A percentile compares a stretch with the other conserved stretches of the same genome.
phyloP scores from a whole-genome alignment of 2,113 vertebrate species.

The Dasyprocta punctata region DNA sequence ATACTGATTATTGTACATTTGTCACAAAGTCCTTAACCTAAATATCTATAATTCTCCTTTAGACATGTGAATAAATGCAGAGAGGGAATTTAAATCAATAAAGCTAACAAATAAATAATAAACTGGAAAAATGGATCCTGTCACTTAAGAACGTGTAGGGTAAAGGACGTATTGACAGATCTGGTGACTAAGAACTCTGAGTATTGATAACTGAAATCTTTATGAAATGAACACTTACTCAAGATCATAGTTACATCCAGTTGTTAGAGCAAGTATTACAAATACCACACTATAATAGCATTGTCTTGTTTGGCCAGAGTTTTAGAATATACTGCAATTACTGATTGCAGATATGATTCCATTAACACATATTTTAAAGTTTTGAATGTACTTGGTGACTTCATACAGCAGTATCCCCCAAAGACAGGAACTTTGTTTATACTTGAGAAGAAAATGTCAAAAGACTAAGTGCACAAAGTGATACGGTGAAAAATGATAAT shows the following conservation, averaged over 20 bases:
- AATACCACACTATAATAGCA: neutral
- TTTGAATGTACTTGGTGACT: conserved; percentile 47
- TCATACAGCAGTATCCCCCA: neutral
- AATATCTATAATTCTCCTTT: neutral
- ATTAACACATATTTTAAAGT: conserved; percentile 53
- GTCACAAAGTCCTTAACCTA: conserved; percentile 44
- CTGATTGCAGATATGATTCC: neutral
- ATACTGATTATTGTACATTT: conserved; percentile 5
- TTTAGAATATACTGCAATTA: neutral
- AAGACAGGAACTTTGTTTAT: conserved; percentile 15
- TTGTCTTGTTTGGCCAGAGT: neutral
- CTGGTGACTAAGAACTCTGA: conserved; percentile 46
- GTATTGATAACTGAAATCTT: conserved; percentile 70
- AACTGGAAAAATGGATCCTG: conserved; percentile 68
- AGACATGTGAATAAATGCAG: conserved; percentile 48
- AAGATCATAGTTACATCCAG: conserved; percentile 56
- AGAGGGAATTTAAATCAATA: conserved; percentile 78
- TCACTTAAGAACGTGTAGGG: conserved; percentile 58
- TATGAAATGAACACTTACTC: conserved; percentile 60
- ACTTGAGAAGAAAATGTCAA: conserved; percentile 46
- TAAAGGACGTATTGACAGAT: conserved; percentile 63
- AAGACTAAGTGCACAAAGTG: conserved; percentile 20
- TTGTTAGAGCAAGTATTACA: neutral
- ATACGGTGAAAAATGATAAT: conserved; percentile 43
- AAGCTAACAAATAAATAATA: conserved; percentile 79